Evolutionary conservation across 2,797 vertebrate species (phyloP).

Genomic region (Kryptopterus vitreolus): DNA sequence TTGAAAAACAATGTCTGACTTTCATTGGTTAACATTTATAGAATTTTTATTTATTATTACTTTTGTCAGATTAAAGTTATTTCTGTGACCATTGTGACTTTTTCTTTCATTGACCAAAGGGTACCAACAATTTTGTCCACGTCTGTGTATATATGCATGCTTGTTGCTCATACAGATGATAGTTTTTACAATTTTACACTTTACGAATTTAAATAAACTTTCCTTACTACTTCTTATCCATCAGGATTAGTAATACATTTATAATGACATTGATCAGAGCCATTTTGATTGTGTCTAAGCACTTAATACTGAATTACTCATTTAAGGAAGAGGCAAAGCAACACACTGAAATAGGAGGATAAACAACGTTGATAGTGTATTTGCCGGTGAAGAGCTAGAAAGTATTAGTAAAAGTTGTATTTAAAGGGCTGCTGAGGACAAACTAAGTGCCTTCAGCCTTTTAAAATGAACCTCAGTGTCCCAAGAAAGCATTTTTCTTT

Average conservation of each 20-base stretch:
- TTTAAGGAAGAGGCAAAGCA: neutral
- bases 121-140: too few species aligned
- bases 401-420: conserved; percentile 57
- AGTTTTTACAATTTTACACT: neutral
- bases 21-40: too few species aligned
- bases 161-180: neutral
- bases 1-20: too few species aligned
- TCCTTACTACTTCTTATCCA: neutral
- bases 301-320: neutral
- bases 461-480: conserved; percentile 37
- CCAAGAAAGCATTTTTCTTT: conserved; percentile 30
- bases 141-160: neutral
- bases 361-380: neutral
- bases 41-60: too few species aligned
- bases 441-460: conserved; percentile 39
- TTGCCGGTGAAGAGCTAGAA: neutral
- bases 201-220: too few species aligned
- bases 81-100: too few species aligned
- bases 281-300: neutral
- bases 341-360: neutral
- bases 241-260: neutral
- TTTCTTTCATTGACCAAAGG: too few species aligned
- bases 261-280: neutral
- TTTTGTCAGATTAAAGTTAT: too few species aligned
- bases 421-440: conserved; percentile 45